Evolutionary conservation across 2,113 vertebrate species (phyloP).

Genomic region (Fregetta grallaria): DNA sequence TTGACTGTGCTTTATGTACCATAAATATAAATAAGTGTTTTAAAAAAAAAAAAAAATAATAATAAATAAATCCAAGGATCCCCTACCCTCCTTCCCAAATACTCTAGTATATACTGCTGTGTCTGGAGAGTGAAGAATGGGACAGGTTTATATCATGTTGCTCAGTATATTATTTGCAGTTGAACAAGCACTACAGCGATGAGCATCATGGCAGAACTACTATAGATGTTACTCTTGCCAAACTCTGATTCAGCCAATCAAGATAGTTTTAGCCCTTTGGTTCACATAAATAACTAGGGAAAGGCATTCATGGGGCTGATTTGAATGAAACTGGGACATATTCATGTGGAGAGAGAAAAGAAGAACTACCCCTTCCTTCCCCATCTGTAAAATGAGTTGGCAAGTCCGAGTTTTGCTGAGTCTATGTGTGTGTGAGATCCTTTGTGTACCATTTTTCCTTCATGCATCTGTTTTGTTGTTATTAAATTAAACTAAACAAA

Average conservation of each 20-base stretch:
- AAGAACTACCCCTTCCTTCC: neutral
- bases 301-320: neutral
- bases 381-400: neutral
- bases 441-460: neutral
- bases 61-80: neutral
- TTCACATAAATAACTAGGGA: neutral
- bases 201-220: neutral
- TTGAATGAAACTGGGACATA: neutral
- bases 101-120: neutral
- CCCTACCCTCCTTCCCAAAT: neutral
- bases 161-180: neutral
- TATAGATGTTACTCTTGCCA: neutral
- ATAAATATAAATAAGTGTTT: neutral
- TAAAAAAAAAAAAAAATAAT: neutral
- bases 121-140: neutral
- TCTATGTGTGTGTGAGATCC: neutral
- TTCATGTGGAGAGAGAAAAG: neutral
- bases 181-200: neutral
- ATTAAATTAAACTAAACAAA: neutral
- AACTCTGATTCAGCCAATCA: neutral
- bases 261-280: neutral
- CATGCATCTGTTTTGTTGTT: neutral
- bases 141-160: neutral
- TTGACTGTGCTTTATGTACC: neutral
- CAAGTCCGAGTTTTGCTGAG: neutral